Evolutionary conservation across 1,140 invertebrate species (phyloP).

Genomic region (Brachionus koreanus): DNA sequence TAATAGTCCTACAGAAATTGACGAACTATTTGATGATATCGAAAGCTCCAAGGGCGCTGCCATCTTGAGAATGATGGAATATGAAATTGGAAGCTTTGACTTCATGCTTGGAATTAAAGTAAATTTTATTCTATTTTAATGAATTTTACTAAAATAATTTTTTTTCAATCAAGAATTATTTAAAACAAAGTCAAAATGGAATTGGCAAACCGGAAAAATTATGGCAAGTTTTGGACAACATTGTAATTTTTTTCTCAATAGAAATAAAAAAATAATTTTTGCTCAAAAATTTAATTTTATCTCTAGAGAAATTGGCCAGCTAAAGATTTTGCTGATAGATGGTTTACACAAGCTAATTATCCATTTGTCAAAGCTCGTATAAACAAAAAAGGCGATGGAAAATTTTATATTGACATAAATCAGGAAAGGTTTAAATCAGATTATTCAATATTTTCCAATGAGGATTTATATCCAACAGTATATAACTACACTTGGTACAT

Average conservation of each 20-base stretch:
- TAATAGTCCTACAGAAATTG: conserved; percentile 12
- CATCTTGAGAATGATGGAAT: conserved; percentile 40
- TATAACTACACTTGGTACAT: conserved; percentile 38
- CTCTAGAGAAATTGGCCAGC: conserved; percentile 23
- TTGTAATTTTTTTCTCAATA: not conserved
- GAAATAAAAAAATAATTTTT: not conserved
- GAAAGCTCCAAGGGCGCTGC: conserved; percentile 39
- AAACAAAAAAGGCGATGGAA: conserved; percentile 6
- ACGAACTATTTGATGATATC: conserved; percentile 38
- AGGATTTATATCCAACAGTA: conserved; percentile 29
- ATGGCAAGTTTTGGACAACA: conserved; percentile 9
- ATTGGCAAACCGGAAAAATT: conserved; percentile 7
- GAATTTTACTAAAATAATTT: too few species aligned
- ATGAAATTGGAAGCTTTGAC: conserved; percentile 24
- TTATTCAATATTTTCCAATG: conserved; percentile 20
- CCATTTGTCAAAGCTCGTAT: not conserved
- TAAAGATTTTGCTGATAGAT: conserved; percentile 8
- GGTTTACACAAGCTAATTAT: conserved; percentile 39
- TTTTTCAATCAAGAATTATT: conserved; percentile 13
- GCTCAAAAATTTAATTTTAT: not conserved
- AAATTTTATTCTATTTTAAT: not conserved
- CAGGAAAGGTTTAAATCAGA: conserved; percentile 33
- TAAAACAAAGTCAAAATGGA: conserved; percentile 35
- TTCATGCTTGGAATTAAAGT: conserved; percentile 23
- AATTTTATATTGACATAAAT: not conserved